A percentile compares a stretch with the other conserved stretches of the same genome.
Evolutionary conservation across 2,113 vertebrate genomes (phyloP).

Genomic region (Channa maculata): DNA sequence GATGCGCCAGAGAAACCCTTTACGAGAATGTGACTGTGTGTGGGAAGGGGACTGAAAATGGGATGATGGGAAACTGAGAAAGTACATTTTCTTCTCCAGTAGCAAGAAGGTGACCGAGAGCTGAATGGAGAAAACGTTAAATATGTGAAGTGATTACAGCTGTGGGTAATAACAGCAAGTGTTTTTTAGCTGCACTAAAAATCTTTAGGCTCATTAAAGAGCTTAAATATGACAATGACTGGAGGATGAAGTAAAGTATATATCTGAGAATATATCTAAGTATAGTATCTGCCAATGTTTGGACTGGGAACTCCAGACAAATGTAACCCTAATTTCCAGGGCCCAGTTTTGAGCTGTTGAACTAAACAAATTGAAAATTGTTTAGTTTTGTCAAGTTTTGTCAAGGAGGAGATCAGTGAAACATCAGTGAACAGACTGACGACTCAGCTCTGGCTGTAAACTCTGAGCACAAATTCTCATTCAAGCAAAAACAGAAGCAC

Average conservation of each 20-base stretch:
- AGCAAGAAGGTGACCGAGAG: neutral
- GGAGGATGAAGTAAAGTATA: no score
- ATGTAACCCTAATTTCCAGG: neutral
- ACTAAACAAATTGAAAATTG: no score
- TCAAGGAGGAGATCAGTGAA: no score
- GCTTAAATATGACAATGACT: neutral
- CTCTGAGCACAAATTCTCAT: no score
- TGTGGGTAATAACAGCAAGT: no score
- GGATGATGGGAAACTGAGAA: neutral
- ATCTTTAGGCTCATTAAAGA: neutral
- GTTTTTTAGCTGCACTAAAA: neutral
- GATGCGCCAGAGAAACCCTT: slow-evolving; percentile 57
- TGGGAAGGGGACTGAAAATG: slow-evolving; percentile 64
- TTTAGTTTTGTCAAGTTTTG: no score
- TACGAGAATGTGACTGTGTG: slow-evolving; percentile 71
- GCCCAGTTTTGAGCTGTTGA: no score
- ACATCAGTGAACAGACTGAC: no score
- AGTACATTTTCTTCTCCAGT: neutral
- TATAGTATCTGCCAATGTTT: neutral
- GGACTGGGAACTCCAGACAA: neutral
- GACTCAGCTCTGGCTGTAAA: no score
- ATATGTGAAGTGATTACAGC: neutral
- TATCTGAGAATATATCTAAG: no score
- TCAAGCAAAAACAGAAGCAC: no score
- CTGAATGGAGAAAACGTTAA: neutral